Conservation (phyloP, 2,797 vertebrate genomes). For the Phoeniculus purpureus region DNA sequence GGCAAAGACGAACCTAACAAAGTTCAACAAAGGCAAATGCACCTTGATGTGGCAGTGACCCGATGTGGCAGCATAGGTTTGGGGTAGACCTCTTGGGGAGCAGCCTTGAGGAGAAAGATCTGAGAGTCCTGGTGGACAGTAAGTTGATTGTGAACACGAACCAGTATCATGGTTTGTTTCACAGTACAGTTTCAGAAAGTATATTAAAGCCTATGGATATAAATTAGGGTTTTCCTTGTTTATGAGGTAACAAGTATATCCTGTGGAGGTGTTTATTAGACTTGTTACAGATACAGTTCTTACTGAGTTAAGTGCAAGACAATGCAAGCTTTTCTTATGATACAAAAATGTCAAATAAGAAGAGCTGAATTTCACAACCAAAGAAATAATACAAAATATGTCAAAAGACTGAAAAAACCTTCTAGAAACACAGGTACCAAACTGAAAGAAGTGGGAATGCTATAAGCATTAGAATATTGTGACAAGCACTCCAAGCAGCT, state of each 20-base stretch:
- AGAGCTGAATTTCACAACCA: not conserved
- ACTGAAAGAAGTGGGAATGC: not conserved
- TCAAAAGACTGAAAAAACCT: not conserved
- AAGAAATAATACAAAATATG: not conserved
- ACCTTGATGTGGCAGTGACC: too few species aligned
- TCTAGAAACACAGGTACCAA: not conserved
- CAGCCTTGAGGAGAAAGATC: too few species aligned
- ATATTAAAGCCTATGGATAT: slow-evolving; percentile 41
- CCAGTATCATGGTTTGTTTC: not conserved
- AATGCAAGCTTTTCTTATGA: not conserved
- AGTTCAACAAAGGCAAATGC: too few species aligned
- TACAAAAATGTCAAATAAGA: not conserved
- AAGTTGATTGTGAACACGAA: too few species aligned
- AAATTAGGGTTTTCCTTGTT: slow-evolving; percentile 54
- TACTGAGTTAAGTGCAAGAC: slow-evolving; percentile 45
- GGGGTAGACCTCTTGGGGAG: too few species aligned
- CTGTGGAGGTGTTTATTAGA: slow-evolving; percentile 68
- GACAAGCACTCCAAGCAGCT: not conserved
- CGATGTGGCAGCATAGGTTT: too few species aligned
- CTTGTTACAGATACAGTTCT: slow-evolving; percentile 26
- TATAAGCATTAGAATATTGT: not conserved
- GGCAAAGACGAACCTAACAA: too few species aligned
- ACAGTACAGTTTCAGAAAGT: slow-evolving; percentile 41
- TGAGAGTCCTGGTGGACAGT: too few species aligned
- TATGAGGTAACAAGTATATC: slow-evolving; percentile 66